Percentiles rank a stretch among this genome's conserved stretches.
Evolutionary conservation across 2,797 vertebrate genomes (phyloP).

Genomic region (Eidolon dupreanum): DNA sequence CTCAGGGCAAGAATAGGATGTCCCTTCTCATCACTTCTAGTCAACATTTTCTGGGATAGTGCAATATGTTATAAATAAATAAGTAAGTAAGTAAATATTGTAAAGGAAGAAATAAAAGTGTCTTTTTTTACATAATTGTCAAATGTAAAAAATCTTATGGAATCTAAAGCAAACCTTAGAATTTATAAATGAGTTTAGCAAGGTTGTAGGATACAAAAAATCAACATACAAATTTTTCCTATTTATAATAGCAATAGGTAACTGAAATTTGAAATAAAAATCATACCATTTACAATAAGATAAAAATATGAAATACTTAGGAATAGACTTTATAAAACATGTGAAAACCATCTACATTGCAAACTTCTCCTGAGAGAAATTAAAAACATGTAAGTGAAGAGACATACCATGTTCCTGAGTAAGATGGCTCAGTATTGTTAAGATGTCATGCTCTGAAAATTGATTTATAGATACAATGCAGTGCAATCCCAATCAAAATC

Average conservation of each 20-base stretch:
- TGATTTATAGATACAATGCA: not conserved
- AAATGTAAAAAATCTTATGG: not conserved
- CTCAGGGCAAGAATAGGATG: not conserved
- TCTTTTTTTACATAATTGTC: constrained; percentile 8
- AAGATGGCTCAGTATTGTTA: not conserved
- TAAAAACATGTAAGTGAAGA: not conserved
- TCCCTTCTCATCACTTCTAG: not conserved
- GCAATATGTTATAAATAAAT: not conserved
- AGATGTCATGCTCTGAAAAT: not conserved
- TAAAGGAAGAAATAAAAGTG: not conserved
- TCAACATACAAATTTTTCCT: not conserved
- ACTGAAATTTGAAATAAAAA: not conserved
- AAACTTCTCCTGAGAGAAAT: not conserved
- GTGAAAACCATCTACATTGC: not conserved
- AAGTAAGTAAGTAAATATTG: not conserved
- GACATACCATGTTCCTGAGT: not conserved
- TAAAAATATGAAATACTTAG: not conserved
- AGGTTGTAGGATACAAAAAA: not conserved
- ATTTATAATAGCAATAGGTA: not conserved
- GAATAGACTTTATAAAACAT: not conserved
- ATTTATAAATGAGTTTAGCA: not conserved
- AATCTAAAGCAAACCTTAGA: not conserved
- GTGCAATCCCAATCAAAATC: not conserved
- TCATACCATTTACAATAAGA: not conserved
- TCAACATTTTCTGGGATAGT: not conserved